Evolutionary conservation across 2,888 invertebrate genomes (phyloP).

Genomic region (Trachelus iudaicus): DNA sequence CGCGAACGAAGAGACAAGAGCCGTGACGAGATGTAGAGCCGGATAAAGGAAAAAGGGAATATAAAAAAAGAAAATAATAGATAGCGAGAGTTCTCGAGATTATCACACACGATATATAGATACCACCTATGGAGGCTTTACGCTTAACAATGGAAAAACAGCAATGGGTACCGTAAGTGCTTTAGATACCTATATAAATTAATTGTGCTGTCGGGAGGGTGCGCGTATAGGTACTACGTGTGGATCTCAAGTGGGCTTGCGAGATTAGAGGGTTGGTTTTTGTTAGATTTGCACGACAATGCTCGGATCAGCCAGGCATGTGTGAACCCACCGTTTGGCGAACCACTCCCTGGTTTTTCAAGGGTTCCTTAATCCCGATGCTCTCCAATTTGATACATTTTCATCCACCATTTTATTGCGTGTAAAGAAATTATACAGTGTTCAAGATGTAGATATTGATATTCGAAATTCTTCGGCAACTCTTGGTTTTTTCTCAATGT

Average conservation of each 20-base stretch:
- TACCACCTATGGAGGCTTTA: conserved; percentile 3
- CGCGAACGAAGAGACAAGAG: conserved; percentile 10
- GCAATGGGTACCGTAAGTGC: conserved; percentile 41
- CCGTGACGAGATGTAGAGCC: conserved; percentile 25
- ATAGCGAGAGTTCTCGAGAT: conserved; percentile 1
- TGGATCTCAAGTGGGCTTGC: conserved; percentile 57
- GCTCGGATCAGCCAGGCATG: conserved; percentile 58
- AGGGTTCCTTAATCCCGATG: conserved; percentile 56
- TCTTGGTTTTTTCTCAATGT: background rate
- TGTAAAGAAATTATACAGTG: background rate
- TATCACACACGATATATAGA: conserved; percentile 1
- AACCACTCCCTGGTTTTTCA: conserved; percentile 38
- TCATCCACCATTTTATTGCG: conserved; percentile 35
- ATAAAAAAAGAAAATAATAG: background rate
- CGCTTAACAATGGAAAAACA: conserved; percentile 24
- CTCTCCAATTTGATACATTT: conserved; percentile 62
- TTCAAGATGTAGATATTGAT: background rate
- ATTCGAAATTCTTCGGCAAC: background rate
- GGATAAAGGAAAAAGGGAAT: conserved; percentile 13
- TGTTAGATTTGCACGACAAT: conserved; percentile 66
- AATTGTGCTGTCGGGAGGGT: conserved; percentile 55
- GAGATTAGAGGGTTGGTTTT: conserved; percentile 63
- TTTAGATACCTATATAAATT: conserved; percentile 60
- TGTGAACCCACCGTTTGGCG: conserved; percentile 52
- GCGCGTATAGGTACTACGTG: conserved; percentile 26